These are phyloP conservation scores for Catostylus mosaicus DNA, from an alignment of 30 jellyfish, hydroid and myxozoan species.

Conservation along the genomic window DNA sequence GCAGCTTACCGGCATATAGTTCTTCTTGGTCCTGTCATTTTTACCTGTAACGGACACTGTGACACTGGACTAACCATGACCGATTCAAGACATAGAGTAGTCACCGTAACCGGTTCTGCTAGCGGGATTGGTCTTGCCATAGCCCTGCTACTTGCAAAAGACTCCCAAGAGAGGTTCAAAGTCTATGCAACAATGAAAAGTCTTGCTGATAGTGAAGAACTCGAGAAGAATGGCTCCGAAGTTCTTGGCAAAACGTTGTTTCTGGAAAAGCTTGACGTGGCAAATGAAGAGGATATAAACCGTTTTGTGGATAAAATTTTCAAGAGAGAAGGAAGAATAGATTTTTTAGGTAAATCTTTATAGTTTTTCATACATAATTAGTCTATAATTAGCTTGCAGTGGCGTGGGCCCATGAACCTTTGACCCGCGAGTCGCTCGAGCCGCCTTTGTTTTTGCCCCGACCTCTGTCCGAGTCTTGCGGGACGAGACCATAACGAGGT, in stretches of 20 bases:
- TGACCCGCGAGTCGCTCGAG: too few relatives aligned
- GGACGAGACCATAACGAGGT: too few relatives aligned
- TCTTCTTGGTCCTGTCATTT: too few relatives aligned
- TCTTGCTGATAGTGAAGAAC: background rate
- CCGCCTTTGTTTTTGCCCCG: background rate
- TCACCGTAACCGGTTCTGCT: background rate
- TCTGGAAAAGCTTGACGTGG: constrained; percentile 43
- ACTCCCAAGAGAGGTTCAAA: constrained; percentile 8
- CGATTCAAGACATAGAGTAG: background rate
- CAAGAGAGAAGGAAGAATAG: constrained; percentile 48
- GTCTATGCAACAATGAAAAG: constrained; percentile 56
- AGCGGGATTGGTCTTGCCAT: constrained; percentile 25
- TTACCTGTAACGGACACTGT: too few relatives aligned
- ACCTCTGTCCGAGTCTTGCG: background rate
- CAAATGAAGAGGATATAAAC: constrained; percentile 36
- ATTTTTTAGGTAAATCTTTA: constrained; percentile 42
- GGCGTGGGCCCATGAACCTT: too few relatives aligned
- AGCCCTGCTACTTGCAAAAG: constrained; percentile 45
- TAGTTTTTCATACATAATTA: too few relatives aligned
- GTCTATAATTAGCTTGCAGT: too few relatives aligned
- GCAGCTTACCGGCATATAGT: too few relatives aligned
- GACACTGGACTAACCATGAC: too few relatives aligned
- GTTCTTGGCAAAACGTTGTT: constrained; percentile 37
- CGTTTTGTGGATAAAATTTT: constrained; percentile 15
- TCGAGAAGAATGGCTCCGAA: constrained; percentile 18